Evolutionary conservation across 2,888 invertebrate genomes (phyloP).

Genomic region (Scaptomyza caliginosa): DNA sequence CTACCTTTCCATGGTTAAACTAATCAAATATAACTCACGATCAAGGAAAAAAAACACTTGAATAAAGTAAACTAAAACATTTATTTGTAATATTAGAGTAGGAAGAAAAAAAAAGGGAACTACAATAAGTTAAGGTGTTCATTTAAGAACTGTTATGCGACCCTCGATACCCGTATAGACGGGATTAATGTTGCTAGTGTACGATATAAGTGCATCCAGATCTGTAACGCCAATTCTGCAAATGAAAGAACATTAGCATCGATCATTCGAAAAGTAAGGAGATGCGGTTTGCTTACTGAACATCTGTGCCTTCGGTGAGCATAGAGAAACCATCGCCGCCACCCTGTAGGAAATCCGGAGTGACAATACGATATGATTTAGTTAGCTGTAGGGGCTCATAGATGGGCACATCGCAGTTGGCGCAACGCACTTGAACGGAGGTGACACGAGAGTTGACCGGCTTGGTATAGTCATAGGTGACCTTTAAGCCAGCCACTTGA

Average conservation of each 20-base stretch:
- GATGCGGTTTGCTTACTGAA: conserved; percentile 57
- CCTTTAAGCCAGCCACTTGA: conserved; percentile 86
- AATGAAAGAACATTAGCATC: not conserved
- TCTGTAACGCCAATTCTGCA: conserved; percentile 61
- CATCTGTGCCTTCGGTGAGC: conserved; percentile 81
- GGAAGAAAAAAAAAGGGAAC: conserved; percentile 3
- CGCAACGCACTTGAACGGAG: conserved; percentile 82
- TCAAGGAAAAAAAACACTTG: not conserved
- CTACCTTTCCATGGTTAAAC: too few species aligned
- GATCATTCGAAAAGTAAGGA: not conserved
- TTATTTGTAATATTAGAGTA: conserved; percentile 2
- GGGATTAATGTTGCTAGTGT: conserved; percentile 57
- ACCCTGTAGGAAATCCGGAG: conserved; percentile 86
- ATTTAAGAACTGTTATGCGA: conserved; percentile 66
- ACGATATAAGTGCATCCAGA: conserved; percentile 72
- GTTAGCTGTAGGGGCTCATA: conserved; percentile 86
- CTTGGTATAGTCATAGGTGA: conserved; percentile 86
- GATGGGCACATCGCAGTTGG: conserved; percentile 85
- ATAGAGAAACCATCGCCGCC: conserved; percentile 90
- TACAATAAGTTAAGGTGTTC: not conserved
- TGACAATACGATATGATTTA: conserved; percentile 87
- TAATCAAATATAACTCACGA: too few species aligned
- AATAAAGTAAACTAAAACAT: not conserved
- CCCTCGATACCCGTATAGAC: conserved; percentile 68
- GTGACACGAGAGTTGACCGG: conserved; percentile 87